phyloP scores from a whole-genome alignment of 2,888 invertebrate species.

The Rhabditoides inermis region DNA sequence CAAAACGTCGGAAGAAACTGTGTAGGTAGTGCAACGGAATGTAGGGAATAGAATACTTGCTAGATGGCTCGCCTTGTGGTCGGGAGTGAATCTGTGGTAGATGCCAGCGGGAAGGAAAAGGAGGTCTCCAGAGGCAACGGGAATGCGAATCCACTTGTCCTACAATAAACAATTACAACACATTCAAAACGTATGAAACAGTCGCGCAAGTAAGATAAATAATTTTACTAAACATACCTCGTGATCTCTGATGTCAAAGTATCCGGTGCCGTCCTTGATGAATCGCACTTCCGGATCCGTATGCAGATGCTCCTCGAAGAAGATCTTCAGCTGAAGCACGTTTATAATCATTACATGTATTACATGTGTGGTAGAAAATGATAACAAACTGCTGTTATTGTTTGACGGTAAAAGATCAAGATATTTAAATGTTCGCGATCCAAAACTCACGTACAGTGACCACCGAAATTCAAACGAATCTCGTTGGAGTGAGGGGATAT shows the following conservation, averaged over 20 bases:
- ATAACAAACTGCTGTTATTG: too few relatives aligned
- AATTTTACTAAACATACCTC: conserved; percentile 18
- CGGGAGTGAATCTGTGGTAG: conserved; percentile 88
- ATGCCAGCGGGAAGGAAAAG: conserved; percentile 87
- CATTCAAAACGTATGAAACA: neutral
- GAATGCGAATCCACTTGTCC: conserved; percentile 85
- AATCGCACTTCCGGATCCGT: conserved; percentile 91
- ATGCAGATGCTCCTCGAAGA: conserved; percentile 86
- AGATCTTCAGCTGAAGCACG: conserved; percentile 60
- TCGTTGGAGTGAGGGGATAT: too few relatives aligned
- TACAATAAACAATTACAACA: conserved; percentile 29
- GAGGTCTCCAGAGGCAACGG: conserved; percentile 75
- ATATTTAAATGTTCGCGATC: too few relatives aligned
- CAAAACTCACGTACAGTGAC: too few relatives aligned
- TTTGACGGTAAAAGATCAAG: too few relatives aligned
- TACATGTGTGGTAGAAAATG: too few relatives aligned
- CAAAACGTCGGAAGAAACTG: neutral
- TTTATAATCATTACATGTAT: neutral
- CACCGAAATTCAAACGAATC: too few relatives aligned
- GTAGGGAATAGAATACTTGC: neutral
- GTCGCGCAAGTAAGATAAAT: neutral
- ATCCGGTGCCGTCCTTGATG: conserved; percentile 74
- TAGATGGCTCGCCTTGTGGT: conserved; percentile 55
- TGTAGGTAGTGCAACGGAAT: neutral
- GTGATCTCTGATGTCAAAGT: conserved; percentile 83